Base-by-base conservation (phyloP, 2,113 vertebrate species). In the Ardeotis arabs region DNA sequence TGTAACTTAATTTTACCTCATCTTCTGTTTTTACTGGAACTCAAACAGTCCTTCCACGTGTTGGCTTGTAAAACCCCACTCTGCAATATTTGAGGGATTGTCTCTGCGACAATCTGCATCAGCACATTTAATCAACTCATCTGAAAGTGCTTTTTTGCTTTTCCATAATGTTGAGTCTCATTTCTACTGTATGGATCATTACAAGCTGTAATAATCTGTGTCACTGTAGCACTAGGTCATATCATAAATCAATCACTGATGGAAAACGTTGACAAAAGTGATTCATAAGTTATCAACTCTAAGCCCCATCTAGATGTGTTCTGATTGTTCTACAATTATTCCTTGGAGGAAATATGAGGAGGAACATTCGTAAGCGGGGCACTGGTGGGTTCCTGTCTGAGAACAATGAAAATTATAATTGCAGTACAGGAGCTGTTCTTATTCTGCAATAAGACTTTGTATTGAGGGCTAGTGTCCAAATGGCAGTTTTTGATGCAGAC, bases 271-370 rank as follows among this genome's bases (percentile, higher is more conserved):
- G 93, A 96, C 89, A 94, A 35, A 73, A 78, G 70, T 85, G 76
- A 97, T 97, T 95, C 97, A 82, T 64, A 95, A 76, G 45, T 84
- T 93, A 96, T 95, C 93, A 96, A 67, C 87, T 63, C 89, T 82
- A 64, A 95, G 88, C 83, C 90, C 78, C 93, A 92, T 88, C 88
- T 49, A 96, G 91, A 78, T 76, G 37, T 87, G 92, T 92, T 96
- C 94, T 88, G 93, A 95, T 93, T 74, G 56, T 87, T 84, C 88
- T 94, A 94, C 86, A 96, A 55, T 92, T 96, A 93, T 92, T 95
- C 94, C 90, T 90, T 31, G 21, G 89, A 96, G 97, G 84, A 95
- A 95, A 74, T 70, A 70, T 49, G 64, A 35, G 35, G 90, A 88
- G 95, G 84, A 84, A 93, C 64, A 72, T 92, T 95, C 91, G 67